Evolutionary conservation across 1,140 invertebrate species (phyloP).

Genomic region (Lethrus apterus): DNA sequence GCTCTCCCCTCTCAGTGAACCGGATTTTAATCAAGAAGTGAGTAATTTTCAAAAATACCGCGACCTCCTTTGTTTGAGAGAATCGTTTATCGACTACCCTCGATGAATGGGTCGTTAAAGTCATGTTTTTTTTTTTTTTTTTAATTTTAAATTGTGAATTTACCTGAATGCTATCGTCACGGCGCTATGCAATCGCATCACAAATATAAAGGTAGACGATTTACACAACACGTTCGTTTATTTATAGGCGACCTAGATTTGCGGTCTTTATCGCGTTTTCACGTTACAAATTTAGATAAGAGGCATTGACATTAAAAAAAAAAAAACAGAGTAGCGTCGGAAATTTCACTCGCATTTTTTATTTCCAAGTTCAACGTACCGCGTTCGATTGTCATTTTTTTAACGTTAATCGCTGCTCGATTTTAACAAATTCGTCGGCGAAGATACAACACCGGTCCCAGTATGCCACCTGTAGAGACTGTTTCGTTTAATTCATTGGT

Average conservation of each 20-base stretch:
- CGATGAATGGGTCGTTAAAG: too few relatives aligned
- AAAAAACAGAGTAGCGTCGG: neutral
- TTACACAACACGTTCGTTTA: neutral
- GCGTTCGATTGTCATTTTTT: too few relatives aligned
- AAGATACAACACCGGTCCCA: too few relatives aligned
- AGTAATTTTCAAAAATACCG: too few relatives aligned
- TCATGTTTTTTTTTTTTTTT: neutral
- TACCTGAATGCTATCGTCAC: neutral
- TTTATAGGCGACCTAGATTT: conserved; percentile 11
- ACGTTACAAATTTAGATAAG: conserved; percentile 9
- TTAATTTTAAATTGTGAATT: neutral
- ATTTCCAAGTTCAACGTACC: too few relatives aligned
- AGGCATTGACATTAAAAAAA: conserved; percentile 15
- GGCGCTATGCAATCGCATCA: neutral
- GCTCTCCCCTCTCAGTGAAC: conserved; percentile 47
- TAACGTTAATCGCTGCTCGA: too few relatives aligned
- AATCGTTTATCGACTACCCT: too few relatives aligned
- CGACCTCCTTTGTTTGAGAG: too few relatives aligned
- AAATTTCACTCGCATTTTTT: too few relatives aligned
- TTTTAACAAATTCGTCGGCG: too few relatives aligned
- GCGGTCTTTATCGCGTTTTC: conserved; percentile 5
- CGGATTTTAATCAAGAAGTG: conserved; percentile 72
- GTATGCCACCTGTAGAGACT: too few relatives aligned
- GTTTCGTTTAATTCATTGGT: too few relatives aligned
- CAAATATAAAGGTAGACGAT: neutral